Conservation (phyloP, 2,113 vertebrate species). For the Mionectes macconnelli region DNA sequence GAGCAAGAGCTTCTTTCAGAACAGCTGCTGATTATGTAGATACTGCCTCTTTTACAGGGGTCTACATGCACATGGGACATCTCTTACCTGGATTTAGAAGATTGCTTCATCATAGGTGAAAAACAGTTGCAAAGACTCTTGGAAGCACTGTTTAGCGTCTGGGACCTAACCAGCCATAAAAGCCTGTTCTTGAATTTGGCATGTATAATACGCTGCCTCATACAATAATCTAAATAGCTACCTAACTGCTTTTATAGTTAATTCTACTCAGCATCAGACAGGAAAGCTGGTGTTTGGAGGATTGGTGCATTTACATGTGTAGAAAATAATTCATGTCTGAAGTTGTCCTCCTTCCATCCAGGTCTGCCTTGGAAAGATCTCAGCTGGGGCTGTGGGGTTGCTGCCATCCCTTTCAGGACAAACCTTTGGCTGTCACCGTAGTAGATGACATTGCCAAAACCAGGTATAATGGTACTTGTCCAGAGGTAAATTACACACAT, state of each 20-base stretch:
- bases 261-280: background rate
- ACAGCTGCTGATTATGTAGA: background rate
- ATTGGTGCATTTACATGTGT: background rate
- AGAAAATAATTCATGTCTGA: background rate
- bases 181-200: background rate
- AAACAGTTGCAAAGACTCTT: background rate
- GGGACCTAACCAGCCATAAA: background rate
- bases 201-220: background rate
- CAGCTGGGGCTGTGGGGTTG: background rate
- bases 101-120: background rate
- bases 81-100: background rate
- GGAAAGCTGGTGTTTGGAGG: background rate
- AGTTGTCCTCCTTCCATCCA: background rate
- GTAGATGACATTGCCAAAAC: background rate
- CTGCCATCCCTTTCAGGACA: background rate
- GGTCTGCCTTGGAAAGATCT: background rate
- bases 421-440: background rate
- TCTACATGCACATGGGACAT: rapidly evolving
- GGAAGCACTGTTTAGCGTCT: rapidly evolving
- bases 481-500: background rate
- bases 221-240: background rate
- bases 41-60: background rate
- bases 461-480: background rate
- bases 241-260: background rate
- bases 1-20: background rate